Conservation (phyloP, 2,113 vertebrate species). For the Suncus etruscus region DNA sequence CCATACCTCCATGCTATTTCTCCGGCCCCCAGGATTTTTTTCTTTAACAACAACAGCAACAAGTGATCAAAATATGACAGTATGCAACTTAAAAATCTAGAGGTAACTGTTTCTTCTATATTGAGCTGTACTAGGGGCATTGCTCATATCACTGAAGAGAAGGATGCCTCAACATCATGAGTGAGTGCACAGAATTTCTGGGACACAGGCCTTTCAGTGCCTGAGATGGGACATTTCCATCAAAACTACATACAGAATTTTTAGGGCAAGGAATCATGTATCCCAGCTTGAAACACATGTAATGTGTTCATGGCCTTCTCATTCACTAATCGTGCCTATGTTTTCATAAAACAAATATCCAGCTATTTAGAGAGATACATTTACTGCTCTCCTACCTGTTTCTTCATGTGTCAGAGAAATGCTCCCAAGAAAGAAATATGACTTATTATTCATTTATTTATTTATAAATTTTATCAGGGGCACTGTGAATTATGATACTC, state of each 20-base stretch:
- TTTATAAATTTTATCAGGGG: too few species aligned
- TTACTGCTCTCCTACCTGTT: not conserved
- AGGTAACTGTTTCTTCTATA: constrained; percentile 70
- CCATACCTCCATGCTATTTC: too few species aligned
- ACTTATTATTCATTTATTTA: too few species aligned
- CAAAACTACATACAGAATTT: constrained; percentile 1
- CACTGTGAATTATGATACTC: too few species aligned
- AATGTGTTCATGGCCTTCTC: not conserved
- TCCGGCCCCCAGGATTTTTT: constrained; percentile 49
- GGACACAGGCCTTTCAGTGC: not conserved
- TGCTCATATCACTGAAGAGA: constrained; percentile 69
- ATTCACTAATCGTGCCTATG: not conserved
- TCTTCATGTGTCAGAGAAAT: not conserved
- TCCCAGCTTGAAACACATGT: constrained; percentile 71
- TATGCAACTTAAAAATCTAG: constrained; percentile 75
- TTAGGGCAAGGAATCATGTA: constrained; percentile 78
- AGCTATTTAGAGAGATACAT: not conserved
- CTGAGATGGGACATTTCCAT: not conserved
- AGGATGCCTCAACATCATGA: rapidly evolving
- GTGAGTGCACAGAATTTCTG: not conserved
- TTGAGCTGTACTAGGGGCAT: constrained; percentile 73
- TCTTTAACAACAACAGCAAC: not conserved
- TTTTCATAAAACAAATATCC: not conserved
- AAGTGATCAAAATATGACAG: constrained; percentile 69
- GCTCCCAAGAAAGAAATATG: not conserved